These are phyloP conservation scores for Machimus atricapillus DNA, from an alignment of 2,888 invertebrate genomes.

Conservation along the genomic window DNA sequence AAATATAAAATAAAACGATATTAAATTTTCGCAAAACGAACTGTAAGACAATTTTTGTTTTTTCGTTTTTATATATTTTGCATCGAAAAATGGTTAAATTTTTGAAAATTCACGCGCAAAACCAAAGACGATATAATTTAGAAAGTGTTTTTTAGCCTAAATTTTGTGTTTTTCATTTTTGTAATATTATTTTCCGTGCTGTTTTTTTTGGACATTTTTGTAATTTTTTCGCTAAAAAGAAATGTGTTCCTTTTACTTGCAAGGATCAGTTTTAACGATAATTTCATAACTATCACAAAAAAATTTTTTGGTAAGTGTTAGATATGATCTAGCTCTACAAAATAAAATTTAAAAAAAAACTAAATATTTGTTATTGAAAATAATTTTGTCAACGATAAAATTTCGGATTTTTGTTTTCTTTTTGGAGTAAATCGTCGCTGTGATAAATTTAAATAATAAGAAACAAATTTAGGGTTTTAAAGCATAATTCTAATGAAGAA, in stretches of 20 bases:
- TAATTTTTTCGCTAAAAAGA: neutral
- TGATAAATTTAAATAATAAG: constrained; percentile 10
- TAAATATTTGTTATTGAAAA: neutral
- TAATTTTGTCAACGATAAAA: neutral
- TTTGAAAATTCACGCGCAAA: neutral
- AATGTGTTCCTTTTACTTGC: neutral
- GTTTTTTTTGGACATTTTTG: neutral
- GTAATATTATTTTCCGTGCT: neutral
- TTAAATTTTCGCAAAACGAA: neutral
- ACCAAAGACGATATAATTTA: neutral
- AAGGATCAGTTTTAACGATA: neutral
- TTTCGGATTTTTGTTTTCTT: neutral
- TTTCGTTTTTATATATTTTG: too few relatives aligned
- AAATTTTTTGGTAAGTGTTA: neutral
- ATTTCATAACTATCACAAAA: neutral
- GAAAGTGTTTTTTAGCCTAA: neutral
- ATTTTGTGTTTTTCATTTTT: neutral
- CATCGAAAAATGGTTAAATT: neutral
- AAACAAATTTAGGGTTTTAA: neutral
- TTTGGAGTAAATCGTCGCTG: constrained; percentile 5
- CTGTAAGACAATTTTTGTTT: neutral
- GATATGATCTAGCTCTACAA: neutral
- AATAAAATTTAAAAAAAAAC: neutral
- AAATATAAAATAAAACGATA: neutral
- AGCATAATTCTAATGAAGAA: neutral